Conservation (phyloP, 23 tunicate species). For the Clavelina lepadiformis region DNA sequence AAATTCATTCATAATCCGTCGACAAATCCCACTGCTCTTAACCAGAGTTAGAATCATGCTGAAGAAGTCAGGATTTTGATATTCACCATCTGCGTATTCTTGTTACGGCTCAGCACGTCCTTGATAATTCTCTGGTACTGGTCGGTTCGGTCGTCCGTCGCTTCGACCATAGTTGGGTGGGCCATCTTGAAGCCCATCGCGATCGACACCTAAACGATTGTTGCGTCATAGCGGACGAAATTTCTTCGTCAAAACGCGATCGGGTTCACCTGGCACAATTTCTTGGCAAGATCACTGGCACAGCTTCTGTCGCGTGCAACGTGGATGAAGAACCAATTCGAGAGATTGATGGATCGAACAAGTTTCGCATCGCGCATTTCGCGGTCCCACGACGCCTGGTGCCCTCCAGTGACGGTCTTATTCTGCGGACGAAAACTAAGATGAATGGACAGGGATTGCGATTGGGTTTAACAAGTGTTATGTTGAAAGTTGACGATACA, state of each 20-base stretch:
- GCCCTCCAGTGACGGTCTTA: not conserved
- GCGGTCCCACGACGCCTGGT: conserved; percentile 77
- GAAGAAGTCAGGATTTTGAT: too few species aligned
- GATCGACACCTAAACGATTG: conserved; percentile 41
- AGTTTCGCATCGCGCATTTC: conserved; percentile 48
- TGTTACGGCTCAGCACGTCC: conserved; percentile 19
- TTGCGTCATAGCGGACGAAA: not conserved
- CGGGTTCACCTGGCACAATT: conserved; percentile 42
- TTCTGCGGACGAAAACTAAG: not conserved
- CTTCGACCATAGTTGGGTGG: conserved; percentile 31
- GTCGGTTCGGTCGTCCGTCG: conserved; percentile 19
- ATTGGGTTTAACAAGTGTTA: too few species aligned
- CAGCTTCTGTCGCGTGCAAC: conserved; percentile 29
- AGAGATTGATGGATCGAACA: conserved; percentile 52
- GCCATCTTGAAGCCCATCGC: conserved; percentile 70
- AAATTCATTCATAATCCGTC: not conserved
- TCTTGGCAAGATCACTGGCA: conserved; percentile 62
- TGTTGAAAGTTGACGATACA: not conserved
- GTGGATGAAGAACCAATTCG: conserved; percentile 52
- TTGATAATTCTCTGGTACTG: conserved; percentile 41
- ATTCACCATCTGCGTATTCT: conserved; percentile 37
- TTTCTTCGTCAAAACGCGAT: not conserved
- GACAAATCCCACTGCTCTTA: too few species aligned
- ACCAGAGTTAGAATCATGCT: too few species aligned
- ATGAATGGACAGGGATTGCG: too few species aligned